phyloP scores from a whole-genome alignment of 2,888 invertebrate genomes.

The Coenonympha arcania region DNA sequence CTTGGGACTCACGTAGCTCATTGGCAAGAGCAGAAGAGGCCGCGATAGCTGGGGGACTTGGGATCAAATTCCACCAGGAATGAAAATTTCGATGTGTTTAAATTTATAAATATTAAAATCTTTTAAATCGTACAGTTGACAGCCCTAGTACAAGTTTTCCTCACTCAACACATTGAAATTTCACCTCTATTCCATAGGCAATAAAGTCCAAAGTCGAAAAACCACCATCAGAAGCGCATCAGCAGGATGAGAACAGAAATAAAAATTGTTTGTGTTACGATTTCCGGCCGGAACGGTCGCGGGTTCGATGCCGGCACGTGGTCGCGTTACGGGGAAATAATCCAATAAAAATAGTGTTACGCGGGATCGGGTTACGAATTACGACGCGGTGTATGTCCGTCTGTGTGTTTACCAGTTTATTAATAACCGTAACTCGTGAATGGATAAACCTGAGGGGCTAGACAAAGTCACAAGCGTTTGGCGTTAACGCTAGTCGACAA shows the following conservation, averaged over 20 bases:
- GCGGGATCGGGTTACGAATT: conserved; percentile 57
- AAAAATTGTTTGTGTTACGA: conserved; percentile 71
- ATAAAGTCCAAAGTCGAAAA: conserved; percentile 13
- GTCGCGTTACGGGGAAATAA: conserved; percentile 64
- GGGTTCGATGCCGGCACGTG: conserved; percentile 62
- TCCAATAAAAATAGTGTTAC: conserved; percentile 63
- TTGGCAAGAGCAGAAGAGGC: too few species aligned
- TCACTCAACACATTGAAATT: neutral
- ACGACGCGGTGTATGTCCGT: conserved; percentile 33
- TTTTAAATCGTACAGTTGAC: neutral
- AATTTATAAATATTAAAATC: too few species aligned
- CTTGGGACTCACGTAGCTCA: too few species aligned
- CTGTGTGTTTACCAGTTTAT: conserved; percentile 15
- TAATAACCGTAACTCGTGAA: neutral
- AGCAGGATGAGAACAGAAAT: conserved; percentile 67
- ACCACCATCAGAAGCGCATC: conserved; percentile 11
- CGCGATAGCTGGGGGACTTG: too few species aligned
- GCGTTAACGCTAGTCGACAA: too few species aligned
- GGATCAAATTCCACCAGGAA: too few species aligned
- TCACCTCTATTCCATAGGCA: neutral
- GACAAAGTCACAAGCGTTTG: too few species aligned
- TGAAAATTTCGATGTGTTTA: too few species aligned
- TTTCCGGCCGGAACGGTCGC: conserved; percentile 67
- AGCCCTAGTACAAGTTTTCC: conserved; percentile 1
- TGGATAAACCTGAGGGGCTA: neutral